A percentile compares a stretch with the other conserved stretches of the same genome.
phyloP scores from a whole-genome alignment of 2,113 vertebrate genomes.

The Typhlomys cinereus region DNA sequence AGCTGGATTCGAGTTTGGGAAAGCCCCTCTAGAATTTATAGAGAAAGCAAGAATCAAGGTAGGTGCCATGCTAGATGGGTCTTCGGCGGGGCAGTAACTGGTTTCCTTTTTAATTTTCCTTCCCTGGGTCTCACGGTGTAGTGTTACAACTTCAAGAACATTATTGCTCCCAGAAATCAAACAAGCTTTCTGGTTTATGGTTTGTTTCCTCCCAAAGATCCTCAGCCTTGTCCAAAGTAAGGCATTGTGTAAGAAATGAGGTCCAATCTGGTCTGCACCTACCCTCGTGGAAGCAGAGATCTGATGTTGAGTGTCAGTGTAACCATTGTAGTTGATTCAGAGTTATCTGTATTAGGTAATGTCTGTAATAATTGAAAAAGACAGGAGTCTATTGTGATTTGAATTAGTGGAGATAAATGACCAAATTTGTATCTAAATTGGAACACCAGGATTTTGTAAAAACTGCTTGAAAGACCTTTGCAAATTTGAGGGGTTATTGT shows the following conservation, averaged over 20 bases:
- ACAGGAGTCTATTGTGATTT: neutral
- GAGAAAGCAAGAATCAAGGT: conserved; percentile 87
- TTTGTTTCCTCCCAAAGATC: neutral
- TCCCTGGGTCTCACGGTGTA: neutral
- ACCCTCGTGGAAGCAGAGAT: neutral
- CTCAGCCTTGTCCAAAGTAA: neutral
- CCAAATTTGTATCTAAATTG: neutral
- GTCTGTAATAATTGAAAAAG: neutral
- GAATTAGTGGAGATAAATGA: conserved; percentile 4
- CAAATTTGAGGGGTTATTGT: neutral
- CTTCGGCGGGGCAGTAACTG: neutral
- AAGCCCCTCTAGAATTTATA: conserved; percentile 88
- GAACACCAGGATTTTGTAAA: neutral
- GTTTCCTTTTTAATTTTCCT: neutral
- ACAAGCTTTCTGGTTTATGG: neutral
- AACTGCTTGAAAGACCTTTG: neutral
- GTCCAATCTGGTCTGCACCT: neutral
- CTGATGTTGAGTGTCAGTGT: conserved; percentile 10
- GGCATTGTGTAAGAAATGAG: neutral
- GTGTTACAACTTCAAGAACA: neutral
- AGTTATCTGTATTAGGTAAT: neutral
- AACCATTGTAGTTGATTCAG: neutral
- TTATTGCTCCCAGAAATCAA: neutral
- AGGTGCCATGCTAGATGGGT: conserved; percentile 11
- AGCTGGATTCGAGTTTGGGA: conserved; percentile 86